Evolutionary conservation across 2,797 vertebrate species (phyloP).

Genomic region (Naso thynnoides): DNA sequence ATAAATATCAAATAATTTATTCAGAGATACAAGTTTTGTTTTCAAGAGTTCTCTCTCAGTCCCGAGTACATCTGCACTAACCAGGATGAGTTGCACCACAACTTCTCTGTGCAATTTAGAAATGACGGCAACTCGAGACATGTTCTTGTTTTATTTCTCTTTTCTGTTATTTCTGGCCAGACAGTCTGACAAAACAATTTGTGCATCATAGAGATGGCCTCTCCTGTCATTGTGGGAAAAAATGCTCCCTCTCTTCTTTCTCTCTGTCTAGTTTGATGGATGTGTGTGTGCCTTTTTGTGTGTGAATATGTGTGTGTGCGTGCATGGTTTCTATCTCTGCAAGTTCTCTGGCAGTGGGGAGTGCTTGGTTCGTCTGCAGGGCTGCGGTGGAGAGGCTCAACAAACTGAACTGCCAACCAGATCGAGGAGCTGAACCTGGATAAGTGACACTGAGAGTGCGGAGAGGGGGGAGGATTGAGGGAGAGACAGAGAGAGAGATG

Average conservation of each 20-base stretch:
- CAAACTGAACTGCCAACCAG: constrained; percentile 18
- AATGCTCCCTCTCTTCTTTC: neutral
- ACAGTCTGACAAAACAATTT: neutral
- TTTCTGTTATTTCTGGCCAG: neutral
- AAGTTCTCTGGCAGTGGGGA: constrained; percentile 31
- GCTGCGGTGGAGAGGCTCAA: constrained; percentile 34
- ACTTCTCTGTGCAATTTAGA: neutral
- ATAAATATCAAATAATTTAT: neutral
- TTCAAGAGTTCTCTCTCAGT: neutral
- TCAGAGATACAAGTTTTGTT: neutral
- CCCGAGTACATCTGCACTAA: neutral
- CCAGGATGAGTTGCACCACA: neutral
- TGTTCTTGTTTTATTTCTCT: neutral
- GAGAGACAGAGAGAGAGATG: neutral
- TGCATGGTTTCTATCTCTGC: constrained; percentile 14
- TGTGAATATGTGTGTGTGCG: constrained; percentile 18
- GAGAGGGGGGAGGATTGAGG: neutral
- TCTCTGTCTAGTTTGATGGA: neutral
- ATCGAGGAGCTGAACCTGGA: constrained; percentile 30
- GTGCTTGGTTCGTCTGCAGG: constrained; percentile 48
- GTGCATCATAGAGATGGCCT: neutral
- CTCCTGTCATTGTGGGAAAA: no score
- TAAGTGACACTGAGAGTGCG: constrained; percentile 16
- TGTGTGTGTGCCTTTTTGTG: neutral
- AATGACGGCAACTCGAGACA: neutral